Percentiles rank a stretch among this genome's conserved stretches.
These are phyloP conservation scores for Mesoclemmys tuberculata DNA, from an alignment of 2,113 vertebrate genomes.

Conservation along the genomic window DNA sequence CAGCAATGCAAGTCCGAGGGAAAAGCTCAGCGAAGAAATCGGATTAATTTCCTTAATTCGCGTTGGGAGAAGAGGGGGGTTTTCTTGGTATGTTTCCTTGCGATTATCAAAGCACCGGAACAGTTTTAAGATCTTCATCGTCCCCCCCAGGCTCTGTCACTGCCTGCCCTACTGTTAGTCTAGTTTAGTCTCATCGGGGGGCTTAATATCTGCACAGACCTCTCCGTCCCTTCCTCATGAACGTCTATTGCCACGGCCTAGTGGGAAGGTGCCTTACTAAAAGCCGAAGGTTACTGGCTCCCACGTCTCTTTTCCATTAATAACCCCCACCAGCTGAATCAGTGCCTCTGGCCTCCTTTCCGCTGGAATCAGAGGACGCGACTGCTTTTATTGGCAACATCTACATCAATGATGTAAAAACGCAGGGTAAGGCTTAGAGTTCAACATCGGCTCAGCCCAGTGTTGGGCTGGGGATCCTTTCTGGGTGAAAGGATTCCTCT, in stretches of 20 bases:
- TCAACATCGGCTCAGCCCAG: constrained; percentile 15
- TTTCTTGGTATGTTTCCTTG: constrained; percentile 28
- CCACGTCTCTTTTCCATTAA: constrained; percentile 61
- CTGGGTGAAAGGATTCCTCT: constrained; percentile 82
- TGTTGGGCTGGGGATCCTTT: neutral
- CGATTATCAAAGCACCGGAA: neutral
- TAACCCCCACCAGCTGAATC: constrained; percentile 61
- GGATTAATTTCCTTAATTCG: constrained; percentile 48
- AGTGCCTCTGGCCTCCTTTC: constrained; percentile 62
- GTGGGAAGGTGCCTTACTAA: neutral
- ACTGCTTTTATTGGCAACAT: constrained; percentile 80
- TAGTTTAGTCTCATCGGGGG: neutral
- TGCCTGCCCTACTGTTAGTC: neutral
- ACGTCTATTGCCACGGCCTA: neutral
- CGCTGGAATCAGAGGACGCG: constrained; percentile 75
- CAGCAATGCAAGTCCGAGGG: constrained; percentile 7
- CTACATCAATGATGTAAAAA: constrained; percentile 74
- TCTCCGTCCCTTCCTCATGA: neutral
- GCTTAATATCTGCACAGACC: neutral
- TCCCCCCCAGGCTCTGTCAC: neutral
- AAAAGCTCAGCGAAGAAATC: constrained; percentile 48
- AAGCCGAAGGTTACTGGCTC: constrained; percentile 30
- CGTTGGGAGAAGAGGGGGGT: neutral
- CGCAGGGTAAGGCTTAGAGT: constrained; percentile 50
- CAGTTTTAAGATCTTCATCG: constrained; percentile 3